Percentiles rank a stretch among this genome's conserved stretches.
Evolutionary conservation across 2,888 invertebrate genomes (phyloP).

Genomic region (Gastrophysa polygoni): DNA sequence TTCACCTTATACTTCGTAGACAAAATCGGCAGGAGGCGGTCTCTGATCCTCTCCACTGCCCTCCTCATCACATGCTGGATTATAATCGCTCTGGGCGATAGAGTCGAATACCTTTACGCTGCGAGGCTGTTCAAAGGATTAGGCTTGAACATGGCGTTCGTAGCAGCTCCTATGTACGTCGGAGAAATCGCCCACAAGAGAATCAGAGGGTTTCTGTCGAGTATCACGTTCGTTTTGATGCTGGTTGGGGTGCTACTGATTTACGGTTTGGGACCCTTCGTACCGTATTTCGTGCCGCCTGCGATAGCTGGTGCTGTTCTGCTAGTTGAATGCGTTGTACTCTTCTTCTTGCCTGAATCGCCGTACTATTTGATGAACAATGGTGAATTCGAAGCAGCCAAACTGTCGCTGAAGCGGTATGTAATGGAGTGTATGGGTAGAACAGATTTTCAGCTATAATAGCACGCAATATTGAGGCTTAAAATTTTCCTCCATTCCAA

Average conservation of each 20-base stretch:
- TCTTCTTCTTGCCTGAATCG: constrained; percentile 54
- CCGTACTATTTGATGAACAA: constrained; percentile 52
- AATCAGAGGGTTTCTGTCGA: constrained; percentile 53
- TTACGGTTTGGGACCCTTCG: constrained; percentile 48
- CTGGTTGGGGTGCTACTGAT: constrained; percentile 48
- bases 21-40: constrained; percentile 47
- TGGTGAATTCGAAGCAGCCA: constrained; percentile 48
- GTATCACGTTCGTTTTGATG: constrained; percentile 55
- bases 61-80: constrained; percentile 49
- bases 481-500: too few species aligned
- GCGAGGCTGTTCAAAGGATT: constrained; percentile 52
- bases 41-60: constrained; percentile 48
- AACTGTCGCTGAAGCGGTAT: constrained; percentile 42
- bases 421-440: too few species aligned
- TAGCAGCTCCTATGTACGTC: constrained; percentile 55
- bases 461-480: too few species aligned
- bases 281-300: constrained; percentile 42
- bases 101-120: constrained; percentile 44
- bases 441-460: too few species aligned
- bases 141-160: constrained; percentile 55
- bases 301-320: constrained; percentile 44
- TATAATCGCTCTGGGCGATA: constrained; percentile 44
- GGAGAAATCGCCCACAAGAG: constrained; percentile 55
- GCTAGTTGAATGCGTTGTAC: constrained; percentile 47
- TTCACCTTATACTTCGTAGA: constrained; percentile 46